Conservation (phyloP, 2,888 invertebrate genomes). For the Xestobium rufovillosum region DNA sequence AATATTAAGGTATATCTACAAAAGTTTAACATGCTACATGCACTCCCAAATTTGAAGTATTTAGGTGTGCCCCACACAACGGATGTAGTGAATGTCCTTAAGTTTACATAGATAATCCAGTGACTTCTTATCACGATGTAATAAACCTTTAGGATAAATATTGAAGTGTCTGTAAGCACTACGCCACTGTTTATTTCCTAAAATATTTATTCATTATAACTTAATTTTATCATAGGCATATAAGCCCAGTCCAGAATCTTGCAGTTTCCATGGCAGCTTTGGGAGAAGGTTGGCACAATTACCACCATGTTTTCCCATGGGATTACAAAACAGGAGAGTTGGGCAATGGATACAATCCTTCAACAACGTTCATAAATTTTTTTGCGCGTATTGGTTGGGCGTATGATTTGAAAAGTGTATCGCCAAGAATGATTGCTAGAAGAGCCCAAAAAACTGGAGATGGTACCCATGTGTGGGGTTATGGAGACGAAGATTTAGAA, state of each 20-base stretch:
- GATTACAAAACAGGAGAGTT: slow-evolving; percentile 51
- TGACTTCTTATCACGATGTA: too few species aligned
- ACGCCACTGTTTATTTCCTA: too few species aligned
- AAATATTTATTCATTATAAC: slow-evolving; percentile 4
- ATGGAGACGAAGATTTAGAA: slow-evolving; percentile 52
- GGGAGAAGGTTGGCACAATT: slow-evolving; percentile 81
- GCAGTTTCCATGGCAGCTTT: slow-evolving; percentile 67
- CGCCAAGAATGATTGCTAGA: slow-evolving; percentile 49
- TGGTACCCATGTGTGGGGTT: slow-evolving; percentile 58
- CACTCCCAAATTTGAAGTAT: too few species aligned
- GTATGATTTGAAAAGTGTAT: slow-evolving; percentile 65
- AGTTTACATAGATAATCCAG: too few species aligned
- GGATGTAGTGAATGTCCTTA: too few species aligned
- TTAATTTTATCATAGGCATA: slow-evolving; percentile 48
- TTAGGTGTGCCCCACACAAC: too few species aligned
- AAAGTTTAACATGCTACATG: too few species aligned
- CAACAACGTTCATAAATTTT: slow-evolving; percentile 72
- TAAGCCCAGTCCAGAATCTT: slow-evolving; percentile 65
- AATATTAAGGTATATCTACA: too few species aligned
- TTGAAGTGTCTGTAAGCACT: too few species aligned
- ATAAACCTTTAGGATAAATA: too few species aligned
- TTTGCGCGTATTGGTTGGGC: slow-evolving; percentile 77
- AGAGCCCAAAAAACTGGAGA: slow-evolving; percentile 54
- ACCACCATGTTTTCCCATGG: slow-evolving; percentile 67
- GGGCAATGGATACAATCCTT: slow-evolving; percentile 53